These are phyloP conservation scores for Masnerella sp. DNA, from an alignment of 2,888 invertebrate species.

Conservation along the genomic window DNA sequence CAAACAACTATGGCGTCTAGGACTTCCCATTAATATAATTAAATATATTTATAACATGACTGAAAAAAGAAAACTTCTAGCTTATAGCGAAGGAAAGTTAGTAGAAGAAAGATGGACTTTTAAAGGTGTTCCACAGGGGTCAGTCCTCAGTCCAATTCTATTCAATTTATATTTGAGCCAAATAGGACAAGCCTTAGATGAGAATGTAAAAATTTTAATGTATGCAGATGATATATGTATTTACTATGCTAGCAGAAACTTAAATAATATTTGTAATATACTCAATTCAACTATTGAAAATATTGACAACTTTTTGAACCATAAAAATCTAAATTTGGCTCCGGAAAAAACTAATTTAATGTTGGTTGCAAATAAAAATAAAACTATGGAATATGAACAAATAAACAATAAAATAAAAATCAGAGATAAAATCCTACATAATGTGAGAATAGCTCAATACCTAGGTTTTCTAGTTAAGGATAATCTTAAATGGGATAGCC, in stretches of 20 bases:
- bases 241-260: neutral
- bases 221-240: slow-evolving; percentile 4
- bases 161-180: slow-evolving; percentile 1
- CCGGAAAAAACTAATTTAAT: neutral
- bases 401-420: neutral
- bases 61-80: neutral
- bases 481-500: neutral
- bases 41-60: neutral
- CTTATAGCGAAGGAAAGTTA: neutral
- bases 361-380: neutral
- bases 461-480: neutral
- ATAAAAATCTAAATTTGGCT: neutral
- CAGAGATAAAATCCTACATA: neutral
- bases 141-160: slow-evolving; percentile 2
- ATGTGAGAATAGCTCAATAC: neutral
- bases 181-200: neutral
- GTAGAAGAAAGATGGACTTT: neutral
- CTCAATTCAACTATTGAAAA: neutral
- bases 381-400: neutral
- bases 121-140: neutral
- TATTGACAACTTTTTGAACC: neutral
- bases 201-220: neutral
- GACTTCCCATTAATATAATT: neutral
- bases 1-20: slow-evolving; percentile 1
- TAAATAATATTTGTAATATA: neutral